Conservation (phyloP, 2,113 vertebrate genomes). For the Oreotragus oreotragus region DNA sequence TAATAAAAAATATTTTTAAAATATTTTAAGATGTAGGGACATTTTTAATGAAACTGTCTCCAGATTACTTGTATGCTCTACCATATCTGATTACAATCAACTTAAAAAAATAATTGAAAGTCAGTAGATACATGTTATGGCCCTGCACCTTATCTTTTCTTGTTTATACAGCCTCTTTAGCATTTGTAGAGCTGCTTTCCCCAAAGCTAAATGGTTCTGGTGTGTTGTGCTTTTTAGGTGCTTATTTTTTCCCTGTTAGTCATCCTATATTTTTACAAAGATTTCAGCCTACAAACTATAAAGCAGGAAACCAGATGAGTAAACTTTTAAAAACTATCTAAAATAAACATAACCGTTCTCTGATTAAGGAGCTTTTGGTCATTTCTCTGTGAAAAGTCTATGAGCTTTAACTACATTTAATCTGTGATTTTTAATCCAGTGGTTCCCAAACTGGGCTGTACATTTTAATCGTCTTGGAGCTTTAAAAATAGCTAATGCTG, state of each 20-base stretch:
- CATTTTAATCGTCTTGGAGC: neutral
- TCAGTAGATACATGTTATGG: neutral
- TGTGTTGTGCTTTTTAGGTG: neutral
- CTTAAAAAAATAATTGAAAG: neutral
- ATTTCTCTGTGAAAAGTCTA: neutral
- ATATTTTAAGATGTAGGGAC: neutral
- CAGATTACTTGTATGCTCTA: neutral
- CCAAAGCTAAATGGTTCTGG: neutral
- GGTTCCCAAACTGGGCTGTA: neutral
- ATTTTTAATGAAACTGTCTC: slow-evolving; percentile 2
- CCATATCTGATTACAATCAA: neutral
- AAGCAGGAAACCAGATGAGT: neutral
- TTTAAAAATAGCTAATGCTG: neutral
- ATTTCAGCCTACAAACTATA: neutral
- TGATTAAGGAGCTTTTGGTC: neutral
- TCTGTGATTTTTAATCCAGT: neutral
- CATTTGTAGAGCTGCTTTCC: neutral
- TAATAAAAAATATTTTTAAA: neutral
- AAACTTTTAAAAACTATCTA: neutral
- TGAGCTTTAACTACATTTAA: neutral
- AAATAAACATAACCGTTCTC: neutral
- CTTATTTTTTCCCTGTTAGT: neutral
- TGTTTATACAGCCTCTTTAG: neutral
- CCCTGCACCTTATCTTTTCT: neutral
- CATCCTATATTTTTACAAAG: neutral